A percentile compares a stretch with the other conserved stretches of the same genome.
Conservation (phyloP, 2,888 invertebrate genomes). For the Hedychridium roseum region DNA sequence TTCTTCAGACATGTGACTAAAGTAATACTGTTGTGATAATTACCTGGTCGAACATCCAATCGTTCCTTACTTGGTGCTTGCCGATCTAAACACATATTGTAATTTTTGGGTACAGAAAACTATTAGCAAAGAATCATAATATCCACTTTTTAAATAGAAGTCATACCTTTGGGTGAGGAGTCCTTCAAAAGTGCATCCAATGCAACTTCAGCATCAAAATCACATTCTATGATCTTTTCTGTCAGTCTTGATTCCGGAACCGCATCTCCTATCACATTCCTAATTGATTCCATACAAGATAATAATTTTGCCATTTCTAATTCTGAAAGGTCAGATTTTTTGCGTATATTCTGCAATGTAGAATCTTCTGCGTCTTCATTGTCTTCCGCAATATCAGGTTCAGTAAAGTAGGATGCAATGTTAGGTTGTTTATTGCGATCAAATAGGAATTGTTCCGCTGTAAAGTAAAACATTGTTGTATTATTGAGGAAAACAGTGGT, state of each 20-base stretch:
- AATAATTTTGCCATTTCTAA: constrained; percentile 78
- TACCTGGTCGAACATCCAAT: constrained; percentile 44
- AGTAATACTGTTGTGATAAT: constrained; percentile 17
- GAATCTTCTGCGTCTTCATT: constrained; percentile 66
- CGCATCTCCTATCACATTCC: constrained; percentile 78
- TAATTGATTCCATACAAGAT: constrained; percentile 85
- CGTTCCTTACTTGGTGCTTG: constrained; percentile 23
- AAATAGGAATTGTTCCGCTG: constrained; percentile 81
- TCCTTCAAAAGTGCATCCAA: constrained; percentile 76
- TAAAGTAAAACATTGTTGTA: constrained; percentile 19
- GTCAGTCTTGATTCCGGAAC: constrained; percentile 77
- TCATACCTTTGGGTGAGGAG: constrained; percentile 47
- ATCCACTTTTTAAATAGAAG: not conserved
- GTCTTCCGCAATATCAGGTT: constrained; percentile 73
- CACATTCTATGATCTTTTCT: constrained; percentile 74
- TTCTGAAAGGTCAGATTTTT: constrained; percentile 69
- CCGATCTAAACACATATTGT: constrained; percentile 28
- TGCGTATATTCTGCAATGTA: constrained; percentile 54
- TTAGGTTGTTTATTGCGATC: constrained; percentile 80
- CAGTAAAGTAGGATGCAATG: constrained; percentile 77
- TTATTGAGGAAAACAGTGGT: not conserved
- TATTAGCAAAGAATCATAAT: not conserved
- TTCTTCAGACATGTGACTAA: constrained; percentile 5
- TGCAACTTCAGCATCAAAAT: constrained; percentile 77
- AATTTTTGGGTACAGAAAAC: constrained; percentile 7